Base-by-base conservation (phyloP, 2,113 vertebrate species). In the Tychaedon coryphoeus region DNA sequence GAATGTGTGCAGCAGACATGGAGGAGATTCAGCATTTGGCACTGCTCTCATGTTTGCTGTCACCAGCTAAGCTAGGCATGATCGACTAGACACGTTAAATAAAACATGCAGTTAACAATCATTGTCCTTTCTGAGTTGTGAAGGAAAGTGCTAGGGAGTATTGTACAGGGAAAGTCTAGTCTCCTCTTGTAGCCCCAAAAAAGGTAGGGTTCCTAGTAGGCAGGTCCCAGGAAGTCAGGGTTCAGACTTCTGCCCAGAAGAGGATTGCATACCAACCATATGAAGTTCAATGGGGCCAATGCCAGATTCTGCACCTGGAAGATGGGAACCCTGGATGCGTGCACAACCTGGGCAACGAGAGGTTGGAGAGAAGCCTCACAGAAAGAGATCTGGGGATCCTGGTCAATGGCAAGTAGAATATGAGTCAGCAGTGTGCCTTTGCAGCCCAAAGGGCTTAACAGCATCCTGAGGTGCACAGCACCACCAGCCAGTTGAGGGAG, bases 301-400 rank as follows among this genome's bases (percentile, higher is more conserved):
- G 28, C 19, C 19, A 14, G 45, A n/a, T 51, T 58, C 8, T 29
- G 38, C 7, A 19, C 16, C 7, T 45, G 28, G 19, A 81, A 29
- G 58, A 26, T 66, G n/a, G 12, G 28, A 66, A 17, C 7, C 7
- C 12, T 58, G 33, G 14, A 29, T 73, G 17, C 0, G 0, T 19
- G 14, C 20, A 28, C 36, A 51, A 10, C 15, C 31, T 36, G 26
- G 28, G 18, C 19, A 58, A 29, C 0, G 1, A 38, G 76, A 38
- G 23, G 12, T 5, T 66, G 33, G 19, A 88, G 60, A 38, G 38
- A 34, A 80, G 23, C 51, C 51, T 80, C 23, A 14, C 12, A 51
- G 69, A 34, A 79, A 42, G 56, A 15, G 22, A 24, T 51, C 22
- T 80, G 36, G 22, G 28, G 8, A 4, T 58, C 43, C 12, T 58